These are phyloP conservation scores for Apeira syringaria DNA, from an alignment of 2,888 invertebrate genomes.

Conservation along the genomic window DNA sequence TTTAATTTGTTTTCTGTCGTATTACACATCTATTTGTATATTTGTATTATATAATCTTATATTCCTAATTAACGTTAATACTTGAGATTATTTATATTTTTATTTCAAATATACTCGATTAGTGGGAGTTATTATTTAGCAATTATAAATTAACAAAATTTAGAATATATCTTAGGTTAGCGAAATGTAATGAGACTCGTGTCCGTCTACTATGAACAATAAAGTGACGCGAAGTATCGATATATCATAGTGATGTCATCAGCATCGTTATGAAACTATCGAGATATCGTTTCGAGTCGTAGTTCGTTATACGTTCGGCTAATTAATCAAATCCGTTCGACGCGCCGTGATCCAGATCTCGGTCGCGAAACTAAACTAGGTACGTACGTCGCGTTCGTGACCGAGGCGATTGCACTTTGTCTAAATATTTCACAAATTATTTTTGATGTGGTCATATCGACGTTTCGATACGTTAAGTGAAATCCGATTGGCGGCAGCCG, in stretches of 20 bases:
- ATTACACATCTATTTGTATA: too few relatives aligned
- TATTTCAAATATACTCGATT: too few relatives aligned
- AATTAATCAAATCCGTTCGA: slow-evolving; percentile 37
- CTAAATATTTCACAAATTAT: slow-evolving; percentile 14
- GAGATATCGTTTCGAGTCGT: slow-evolving; percentile 24
- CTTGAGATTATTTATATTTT: too few relatives aligned
- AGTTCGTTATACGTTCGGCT: slow-evolving; percentile 23
- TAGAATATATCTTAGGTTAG: too few relatives aligned
- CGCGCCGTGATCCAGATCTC: slow-evolving; percentile 32
- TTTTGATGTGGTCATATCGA: slow-evolving; percentile 7
- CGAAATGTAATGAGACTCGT: too few relatives aligned
- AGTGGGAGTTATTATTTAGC: too few relatives aligned
- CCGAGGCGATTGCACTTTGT: slow-evolving; percentile 27
- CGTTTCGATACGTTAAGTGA: too few relatives aligned
- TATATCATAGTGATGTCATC: slow-evolving; percentile 34
- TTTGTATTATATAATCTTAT: too few relatives aligned
- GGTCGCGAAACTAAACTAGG: slow-evolving; percentile 30
- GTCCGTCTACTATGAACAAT: slow-evolving; percentile 11
- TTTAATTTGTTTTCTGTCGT: too few relatives aligned
- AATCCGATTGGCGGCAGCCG: too few relatives aligned
- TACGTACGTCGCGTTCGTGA: slow-evolving; percentile 23
- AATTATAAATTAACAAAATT: too few relatives aligned
- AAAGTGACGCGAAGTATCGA: slow-evolving; percentile 26
- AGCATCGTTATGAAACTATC: slow-evolving; percentile 25
- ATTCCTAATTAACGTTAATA: too few relatives aligned